Base-by-base conservation (phyloP, 2,797 vertebrate genomes). In the Sternotherus odoratus region DNA sequence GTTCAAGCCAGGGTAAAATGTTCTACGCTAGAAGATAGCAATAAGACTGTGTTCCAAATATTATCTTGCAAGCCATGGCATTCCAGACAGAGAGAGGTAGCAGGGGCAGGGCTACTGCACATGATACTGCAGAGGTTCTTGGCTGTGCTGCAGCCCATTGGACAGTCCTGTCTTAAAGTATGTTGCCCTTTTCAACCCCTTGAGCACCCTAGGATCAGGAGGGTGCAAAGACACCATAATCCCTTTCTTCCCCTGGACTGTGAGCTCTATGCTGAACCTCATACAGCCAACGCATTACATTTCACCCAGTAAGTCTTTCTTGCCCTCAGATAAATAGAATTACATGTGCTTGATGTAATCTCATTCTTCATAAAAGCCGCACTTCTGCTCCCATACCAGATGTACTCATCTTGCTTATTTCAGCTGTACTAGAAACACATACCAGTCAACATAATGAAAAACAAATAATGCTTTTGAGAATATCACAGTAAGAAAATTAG, bases 401-500 rank as follows among this genome's bases (percentile, higher is more conserved):
- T 91, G 82, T 88, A 89, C 85, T 46, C 24, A 90, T 90, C 60
- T 93, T 85, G 82, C 74, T 87, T 96, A 90, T 89, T 36, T 92
- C 88, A 89, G 19, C 63, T 84, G 74, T n/a, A 92, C 90, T 94
- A 79, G 56, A 83, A 93, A 78, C 36, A 69, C 53, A 77, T 11
- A 80, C 23, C 15, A 36, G 60, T 92, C 66, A 86, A 66, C 82
- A 69, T 60, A 88, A 78, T 51, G 63, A 93, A 94, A 81, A 28
- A 72, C 90, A 83, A 43, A 82, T 33, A 75, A 46, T 69, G 86
- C 83, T 91, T 85, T 91, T 66, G 69, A 92, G 92, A 95, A 89
- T 91, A 82, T 85, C 92, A 93, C 57, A 87, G n/a, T 91, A 91
- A 92, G 87, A 96, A 96, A 96, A 96, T 96, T 96, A 95, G 95